phyloP scores from a whole-genome alignment of 2,113 vertebrate genomes.

The Oreochromis spilurus region DNA sequence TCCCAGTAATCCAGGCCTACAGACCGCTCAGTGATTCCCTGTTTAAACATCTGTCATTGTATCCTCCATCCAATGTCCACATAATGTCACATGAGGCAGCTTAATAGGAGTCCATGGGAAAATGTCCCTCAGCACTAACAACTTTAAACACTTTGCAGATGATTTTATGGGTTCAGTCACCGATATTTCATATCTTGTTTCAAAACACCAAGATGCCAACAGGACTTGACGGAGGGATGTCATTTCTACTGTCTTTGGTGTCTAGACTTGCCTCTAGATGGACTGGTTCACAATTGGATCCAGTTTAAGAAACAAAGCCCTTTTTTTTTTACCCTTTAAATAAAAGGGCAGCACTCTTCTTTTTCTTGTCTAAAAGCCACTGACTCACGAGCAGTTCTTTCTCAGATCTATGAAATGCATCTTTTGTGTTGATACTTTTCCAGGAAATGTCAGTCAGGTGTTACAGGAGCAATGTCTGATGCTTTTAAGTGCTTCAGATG shows the following conservation, averaged over 20 bases:
- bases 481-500: not conserved
- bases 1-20: accelerated
- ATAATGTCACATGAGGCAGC: not conserved
- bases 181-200: not conserved
- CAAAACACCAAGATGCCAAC: not conserved
- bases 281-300: not conserved
- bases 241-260: not conserved
- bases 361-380: not conserved
- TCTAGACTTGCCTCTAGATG: not conserved
- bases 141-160: not conserved
- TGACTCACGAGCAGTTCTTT: not conserved
- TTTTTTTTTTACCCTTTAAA: not conserved
- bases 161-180: not conserved
- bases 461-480: not conserved
- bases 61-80: not conserved
- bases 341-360: not conserved
- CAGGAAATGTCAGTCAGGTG: not conserved
- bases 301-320: not conserved
- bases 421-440: not conserved
- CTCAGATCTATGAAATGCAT: not conserved
- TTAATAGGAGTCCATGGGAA: not conserved
- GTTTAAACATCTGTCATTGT: not conserved
- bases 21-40: not conserved
- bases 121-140: not conserved
- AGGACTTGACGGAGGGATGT: not conserved